Conservation (phyloP, 2,113 vertebrate genomes). For the Thermophis baileyi region DNA sequence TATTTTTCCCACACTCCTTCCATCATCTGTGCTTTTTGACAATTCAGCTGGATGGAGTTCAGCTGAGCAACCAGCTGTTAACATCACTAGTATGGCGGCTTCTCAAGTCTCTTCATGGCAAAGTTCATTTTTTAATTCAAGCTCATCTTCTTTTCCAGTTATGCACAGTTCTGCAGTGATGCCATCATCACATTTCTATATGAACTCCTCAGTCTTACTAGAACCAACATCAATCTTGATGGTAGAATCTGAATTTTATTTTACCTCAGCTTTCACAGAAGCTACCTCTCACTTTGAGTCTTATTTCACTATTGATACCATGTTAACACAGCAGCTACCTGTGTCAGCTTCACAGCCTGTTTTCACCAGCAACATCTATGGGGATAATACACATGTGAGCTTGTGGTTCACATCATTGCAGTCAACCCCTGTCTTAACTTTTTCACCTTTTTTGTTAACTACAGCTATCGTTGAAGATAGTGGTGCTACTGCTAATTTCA, state of each 20-base stretch:
- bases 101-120: conserved; percentile 43
- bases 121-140: conserved; percentile 35
- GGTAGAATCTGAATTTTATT: conserved; percentile 41
- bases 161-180: conserved; percentile 17
- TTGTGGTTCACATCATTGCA: conserved; percentile 44
- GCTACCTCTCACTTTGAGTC: conserved; percentile 67
- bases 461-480: conserved; percentile 1
- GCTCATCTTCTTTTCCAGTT: not conserved
- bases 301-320: conserved; percentile 23
- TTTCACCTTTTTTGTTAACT: conserved; percentile 34
- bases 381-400: conserved; percentile 36
- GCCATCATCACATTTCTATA: conserved; percentile 12
- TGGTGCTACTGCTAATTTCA: conserved; percentile 35
- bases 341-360: conserved; percentile 20
- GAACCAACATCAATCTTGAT: conserved; percentile 38
- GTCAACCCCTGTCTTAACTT: conserved; percentile 45
- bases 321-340: conserved; percentile 49
- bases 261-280: conserved; percentile 68
- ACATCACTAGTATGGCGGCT: not conserved
- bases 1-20: conserved; percentile 20
- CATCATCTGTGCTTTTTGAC: conserved; percentile 6
- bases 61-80: not conserved
- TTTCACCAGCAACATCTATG: conserved; percentile 38
- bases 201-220: conserved; percentile 24
- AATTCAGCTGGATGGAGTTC: conserved; percentile 32